These are phyloP conservation scores for Abramis brama DNA, from an alignment of 2,113 vertebrate species.

Conservation along the genomic window DNA sequence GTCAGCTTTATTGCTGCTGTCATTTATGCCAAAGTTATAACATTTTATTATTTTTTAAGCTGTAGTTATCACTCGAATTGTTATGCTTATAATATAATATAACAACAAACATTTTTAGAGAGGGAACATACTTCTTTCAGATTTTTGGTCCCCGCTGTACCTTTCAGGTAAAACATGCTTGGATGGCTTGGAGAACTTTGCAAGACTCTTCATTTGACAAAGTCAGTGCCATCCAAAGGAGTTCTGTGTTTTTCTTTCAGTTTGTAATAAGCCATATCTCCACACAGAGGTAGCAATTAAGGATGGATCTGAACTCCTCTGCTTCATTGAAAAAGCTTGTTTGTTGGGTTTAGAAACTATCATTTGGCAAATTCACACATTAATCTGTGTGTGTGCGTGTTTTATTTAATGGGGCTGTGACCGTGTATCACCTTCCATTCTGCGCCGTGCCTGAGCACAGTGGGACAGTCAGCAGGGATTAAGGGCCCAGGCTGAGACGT, in stretches of 20 bases:
- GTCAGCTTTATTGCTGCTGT: not conserved
- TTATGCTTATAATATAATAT: too few species aligned
- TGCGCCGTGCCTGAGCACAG: slow-evolving; percentile 43
- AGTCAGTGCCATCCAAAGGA: not conserved
- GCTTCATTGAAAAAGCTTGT: slow-evolving; percentile 15
- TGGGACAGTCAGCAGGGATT: slow-evolving; percentile 56
- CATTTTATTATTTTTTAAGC: too few species aligned
- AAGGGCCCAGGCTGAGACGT: slow-evolving; percentile 41
- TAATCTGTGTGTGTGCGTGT: slow-evolving; percentile 6
- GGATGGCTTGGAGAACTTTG: not conserved
- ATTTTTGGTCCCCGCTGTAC: not conserved
- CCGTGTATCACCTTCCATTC: slow-evolving; percentile 44
- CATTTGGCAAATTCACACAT: slow-evolving; percentile 38
- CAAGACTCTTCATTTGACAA: not conserved
- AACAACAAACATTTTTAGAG: not conserved
- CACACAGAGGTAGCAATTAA: slow-evolving; percentile 72
- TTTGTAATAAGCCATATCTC: slow-evolving; percentile 68
- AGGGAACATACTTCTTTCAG: not conserved
- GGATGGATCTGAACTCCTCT: slow-evolving; percentile 63
- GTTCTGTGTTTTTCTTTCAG: slow-evolving; percentile 8
- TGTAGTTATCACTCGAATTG: too few species aligned
- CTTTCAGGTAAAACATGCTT: not conserved
- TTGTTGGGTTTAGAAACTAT: slow-evolving; percentile 14
- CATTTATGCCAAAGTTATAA: not conserved
- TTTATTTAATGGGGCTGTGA: slow-evolving; percentile 34